Evolutionary conservation across 2,888 invertebrate genomes (phyloP).

Genomic region (Phragmatobia fuliginosa): DNA sequence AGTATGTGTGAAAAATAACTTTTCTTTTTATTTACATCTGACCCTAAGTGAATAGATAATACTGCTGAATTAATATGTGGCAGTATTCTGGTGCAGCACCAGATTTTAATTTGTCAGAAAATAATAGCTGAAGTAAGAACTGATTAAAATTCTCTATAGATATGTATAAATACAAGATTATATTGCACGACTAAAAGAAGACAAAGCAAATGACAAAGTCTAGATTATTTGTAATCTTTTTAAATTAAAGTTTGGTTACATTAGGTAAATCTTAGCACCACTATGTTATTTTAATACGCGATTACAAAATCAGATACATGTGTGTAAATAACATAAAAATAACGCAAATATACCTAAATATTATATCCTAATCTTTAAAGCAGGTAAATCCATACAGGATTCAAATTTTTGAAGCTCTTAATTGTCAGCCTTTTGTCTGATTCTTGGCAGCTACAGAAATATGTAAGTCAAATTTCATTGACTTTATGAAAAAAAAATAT

Average conservation of each 20-base stretch:
- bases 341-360: slow-evolving; percentile 24
- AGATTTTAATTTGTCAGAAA: not conserved
- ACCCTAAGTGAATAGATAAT: too few species aligned
- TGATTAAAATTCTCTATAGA: not conserved
- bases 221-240: slow-evolving; percentile 10
- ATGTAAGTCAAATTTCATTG: not conserved
- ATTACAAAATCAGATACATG: slow-evolving; percentile 49
- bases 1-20: too few species aligned
- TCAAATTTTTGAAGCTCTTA: not conserved
- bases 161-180: not conserved
- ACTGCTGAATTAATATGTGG: too few species aligned
- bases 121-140: not conserved
- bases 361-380: slow-evolving; percentile 26
- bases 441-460: not conserved
- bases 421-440: not conserved
- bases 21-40: too few species aligned
- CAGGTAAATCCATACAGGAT: slow-evolving; percentile 27
- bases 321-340: slow-evolving; percentile 42
- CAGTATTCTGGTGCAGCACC: too few species aligned
- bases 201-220: not conserved
- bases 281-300: slow-evolving; percentile 32
- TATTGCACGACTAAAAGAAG: not conserved
- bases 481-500: not conserved
- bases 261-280: slow-evolving; percentile 56
- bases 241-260: slow-evolving; percentile 39